Conservation (phyloP, 1,140 invertebrate species). For the Tigriopus japonicus region DNA sequence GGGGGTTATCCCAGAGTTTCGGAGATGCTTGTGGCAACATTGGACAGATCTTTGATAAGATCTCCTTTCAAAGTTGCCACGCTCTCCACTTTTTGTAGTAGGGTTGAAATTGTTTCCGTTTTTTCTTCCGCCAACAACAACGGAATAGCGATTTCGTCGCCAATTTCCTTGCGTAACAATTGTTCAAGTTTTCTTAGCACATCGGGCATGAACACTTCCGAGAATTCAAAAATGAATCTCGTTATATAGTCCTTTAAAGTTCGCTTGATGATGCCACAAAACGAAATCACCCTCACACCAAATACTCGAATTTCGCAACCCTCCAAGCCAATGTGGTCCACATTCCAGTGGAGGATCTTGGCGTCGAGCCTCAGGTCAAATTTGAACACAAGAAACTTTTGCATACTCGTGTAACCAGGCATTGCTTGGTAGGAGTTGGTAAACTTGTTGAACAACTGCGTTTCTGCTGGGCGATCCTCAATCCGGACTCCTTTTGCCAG, state of each 20-base stretch:
- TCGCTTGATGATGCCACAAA: neutral
- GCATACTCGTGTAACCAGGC: neutral
- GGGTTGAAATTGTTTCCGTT: neutral
- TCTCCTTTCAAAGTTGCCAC: neutral
- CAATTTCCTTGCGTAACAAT: neutral
- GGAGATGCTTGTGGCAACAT: no score
- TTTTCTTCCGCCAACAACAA: constrained; percentile 4
- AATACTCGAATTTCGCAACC: neutral
- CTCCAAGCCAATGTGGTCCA: neutral
- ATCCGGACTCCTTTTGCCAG: neutral
- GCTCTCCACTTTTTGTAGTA: neutral
- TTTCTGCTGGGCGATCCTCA: neutral
- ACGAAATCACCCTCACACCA: constrained; percentile 3
- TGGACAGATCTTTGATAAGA: neutral
- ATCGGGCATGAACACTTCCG: neutral
- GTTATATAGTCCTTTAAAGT: neutral
- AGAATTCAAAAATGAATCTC: neutral
- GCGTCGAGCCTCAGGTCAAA: neutral
- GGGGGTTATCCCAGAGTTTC: no score
- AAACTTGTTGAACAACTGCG: no score
- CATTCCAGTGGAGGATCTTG: neutral
- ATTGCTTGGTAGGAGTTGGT: no score
- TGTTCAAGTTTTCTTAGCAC: neutral
- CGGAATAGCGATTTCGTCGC: constrained; percentile 4
- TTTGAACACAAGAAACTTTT: constrained; percentile 6